A percentile compares a stretch with the other conserved stretches of the same genome.
phyloP scores from a whole-genome alignment of 2,113 vertebrate species.

The Tetrax tetrax region DNA sequence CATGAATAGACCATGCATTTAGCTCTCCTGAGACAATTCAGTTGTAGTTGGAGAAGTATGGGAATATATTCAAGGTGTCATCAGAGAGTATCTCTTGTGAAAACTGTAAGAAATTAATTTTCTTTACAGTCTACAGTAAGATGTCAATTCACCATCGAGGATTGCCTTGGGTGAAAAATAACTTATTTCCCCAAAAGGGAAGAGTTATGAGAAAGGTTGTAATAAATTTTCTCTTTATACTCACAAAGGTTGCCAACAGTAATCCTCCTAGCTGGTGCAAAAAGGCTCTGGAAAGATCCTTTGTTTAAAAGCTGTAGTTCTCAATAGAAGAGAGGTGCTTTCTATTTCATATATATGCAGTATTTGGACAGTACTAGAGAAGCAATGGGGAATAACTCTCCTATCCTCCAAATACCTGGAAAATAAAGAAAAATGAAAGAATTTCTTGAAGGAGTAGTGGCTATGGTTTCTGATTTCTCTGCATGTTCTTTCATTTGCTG shows the following conservation, averaged over 20 bases:
- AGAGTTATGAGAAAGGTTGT: neutral
- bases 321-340: neutral
- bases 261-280: neutral
- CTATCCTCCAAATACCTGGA: neutral
- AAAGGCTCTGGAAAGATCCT: neutral
- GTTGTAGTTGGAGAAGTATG: neutral
- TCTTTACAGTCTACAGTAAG: neutral
- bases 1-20: neutral
- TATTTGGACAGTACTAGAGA: neutral
- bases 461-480: neutral
- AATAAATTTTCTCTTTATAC: neutral
- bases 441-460: neutral
- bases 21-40: neutral
- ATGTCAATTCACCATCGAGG: neutral
- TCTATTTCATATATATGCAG: neutral
- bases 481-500: neutral
- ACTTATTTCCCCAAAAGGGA: neutral
- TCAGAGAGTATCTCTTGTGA: neutral
- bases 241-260: neutral
- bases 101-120: conserved; percentile 21
- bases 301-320: neutral
- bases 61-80: neutral
- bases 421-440: neutral
- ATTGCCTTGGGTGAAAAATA: neutral
- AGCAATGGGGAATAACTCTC: neutral